Conservation (phyloP, 2,797 vertebrate species). For the Siniperca undulata region DNA sequence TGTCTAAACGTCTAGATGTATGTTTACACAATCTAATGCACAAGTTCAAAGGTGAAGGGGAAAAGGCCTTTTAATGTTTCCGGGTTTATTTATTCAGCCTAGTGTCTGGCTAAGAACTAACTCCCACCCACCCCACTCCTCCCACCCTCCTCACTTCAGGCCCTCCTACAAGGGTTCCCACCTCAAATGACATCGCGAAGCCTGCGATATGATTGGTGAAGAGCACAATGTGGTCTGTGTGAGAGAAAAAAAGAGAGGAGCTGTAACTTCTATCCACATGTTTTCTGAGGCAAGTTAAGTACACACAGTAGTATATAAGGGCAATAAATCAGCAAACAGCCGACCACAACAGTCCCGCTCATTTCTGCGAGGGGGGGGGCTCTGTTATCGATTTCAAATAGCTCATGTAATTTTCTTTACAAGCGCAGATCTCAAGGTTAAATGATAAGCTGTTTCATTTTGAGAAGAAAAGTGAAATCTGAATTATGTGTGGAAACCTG, state of each 20-base stretch:
- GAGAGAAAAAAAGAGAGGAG: constrained; percentile 29
- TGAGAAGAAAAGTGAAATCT: constrained; percentile 53
- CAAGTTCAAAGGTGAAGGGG: constrained; percentile 87
- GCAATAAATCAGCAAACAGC: constrained; percentile 74
- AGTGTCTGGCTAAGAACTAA: constrained; percentile 85
- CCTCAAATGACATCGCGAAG: constrained; percentile 73
- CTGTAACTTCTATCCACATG: constrained; percentile 70
- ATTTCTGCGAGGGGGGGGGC: constrained; percentile 40
- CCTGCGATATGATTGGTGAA: constrained; percentile 64
- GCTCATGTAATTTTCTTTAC: constrained; percentile 72
- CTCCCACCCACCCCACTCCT: constrained; percentile 65
- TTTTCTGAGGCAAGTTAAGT: constrained; percentile 69
- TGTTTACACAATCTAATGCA: constrained; percentile 88
- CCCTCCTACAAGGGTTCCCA: constrained; percentile 69
- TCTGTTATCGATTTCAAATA: constrained; percentile 73
- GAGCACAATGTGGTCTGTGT: constrained; percentile 75
- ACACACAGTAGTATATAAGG: constrained; percentile 75
- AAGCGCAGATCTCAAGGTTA: constrained; percentile 52
- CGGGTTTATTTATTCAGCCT: constrained; percentile 88
- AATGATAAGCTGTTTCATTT: constrained; percentile 58
- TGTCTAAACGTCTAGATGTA: constrained; percentile 81
- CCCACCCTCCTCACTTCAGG: constrained; percentile 45
- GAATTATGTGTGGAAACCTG: constrained; percentile 52
- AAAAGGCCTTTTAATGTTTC: constrained; percentile 88
- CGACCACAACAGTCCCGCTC: constrained; percentile 65